These are phyloP conservation scores for Prenolepis imparis DNA, from an alignment of 2,888 invertebrate species.

Conservation along the genomic window DNA sequence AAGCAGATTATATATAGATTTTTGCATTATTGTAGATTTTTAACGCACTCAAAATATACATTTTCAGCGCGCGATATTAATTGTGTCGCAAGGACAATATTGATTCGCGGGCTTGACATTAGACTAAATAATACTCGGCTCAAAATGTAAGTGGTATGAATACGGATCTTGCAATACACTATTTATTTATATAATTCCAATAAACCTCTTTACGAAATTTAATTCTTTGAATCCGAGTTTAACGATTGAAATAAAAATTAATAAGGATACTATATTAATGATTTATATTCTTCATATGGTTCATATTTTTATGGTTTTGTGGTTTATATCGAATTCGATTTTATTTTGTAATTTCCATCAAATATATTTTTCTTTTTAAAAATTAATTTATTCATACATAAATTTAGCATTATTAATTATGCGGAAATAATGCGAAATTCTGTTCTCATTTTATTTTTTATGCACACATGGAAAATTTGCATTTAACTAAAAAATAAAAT, in stretches of 20 bases:
- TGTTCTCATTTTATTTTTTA: background rate
- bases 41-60: slow-evolving; percentile 1
- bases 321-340: too few species aligned
- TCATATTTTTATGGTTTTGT: too few species aligned
- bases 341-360: background rate
- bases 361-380: background rate
- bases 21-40: background rate
- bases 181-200: too few species aligned
- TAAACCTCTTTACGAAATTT: too few species aligned
- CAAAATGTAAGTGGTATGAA: background rate
- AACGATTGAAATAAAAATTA: too few species aligned
- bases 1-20: too few species aligned
- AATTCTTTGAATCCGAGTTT: too few species aligned
- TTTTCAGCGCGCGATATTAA: background rate
- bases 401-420: background rate
- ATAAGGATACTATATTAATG: too few species aligned
- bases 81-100: background rate
- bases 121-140: slow-evolving; percentile 13
- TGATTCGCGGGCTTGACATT: slow-evolving; percentile 11
- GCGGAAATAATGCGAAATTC: background rate
- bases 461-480: background rate
- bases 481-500: background rate
- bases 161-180: slow-evolving; percentile 1
- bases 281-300: too few species aligned
- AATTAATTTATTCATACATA: background rate